Percentiles rank a stretch among this genome's conserved stretches.
Evolutionary conservation across 2,113 vertebrate species (phyloP).

Genomic region (Spheniscus mendiculus): DNA sequence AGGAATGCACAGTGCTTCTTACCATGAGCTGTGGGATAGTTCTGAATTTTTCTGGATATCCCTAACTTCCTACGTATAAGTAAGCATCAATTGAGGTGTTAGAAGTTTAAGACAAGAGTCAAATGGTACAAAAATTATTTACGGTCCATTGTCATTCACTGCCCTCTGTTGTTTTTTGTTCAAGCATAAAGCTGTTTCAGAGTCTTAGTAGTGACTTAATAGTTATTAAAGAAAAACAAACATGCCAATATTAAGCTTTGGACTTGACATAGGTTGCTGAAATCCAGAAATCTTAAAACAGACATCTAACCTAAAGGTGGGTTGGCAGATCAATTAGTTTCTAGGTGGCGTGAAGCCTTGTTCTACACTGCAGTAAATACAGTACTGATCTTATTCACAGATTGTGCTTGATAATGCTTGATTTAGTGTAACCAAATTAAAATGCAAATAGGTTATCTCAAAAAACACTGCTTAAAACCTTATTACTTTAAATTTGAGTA

Average conservation of each 20-base stretch:
- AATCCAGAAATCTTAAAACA: not conserved
- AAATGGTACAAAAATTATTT: not conserved
- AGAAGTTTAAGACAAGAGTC: not conserved
- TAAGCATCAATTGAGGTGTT: not conserved
- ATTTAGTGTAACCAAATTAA: not conserved
- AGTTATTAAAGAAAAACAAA: not conserved
- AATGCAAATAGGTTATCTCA: not conserved
- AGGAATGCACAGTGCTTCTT: not conserved
- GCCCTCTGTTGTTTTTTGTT: not conserved
- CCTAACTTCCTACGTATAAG: fast-evolving
- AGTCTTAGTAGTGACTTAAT: too few species aligned
- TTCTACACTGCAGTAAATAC: not conserved
- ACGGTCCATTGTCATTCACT: not conserved
- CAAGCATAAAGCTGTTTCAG: not conserved
- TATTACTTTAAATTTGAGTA: not conserved
- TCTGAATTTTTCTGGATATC: fast-evolving
- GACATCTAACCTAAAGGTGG: not conserved
- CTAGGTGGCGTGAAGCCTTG: not conserved
- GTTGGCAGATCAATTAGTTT: not conserved
- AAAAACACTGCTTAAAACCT: not conserved
- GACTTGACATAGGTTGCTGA: not conserved
- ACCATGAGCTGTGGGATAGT: not conserved
- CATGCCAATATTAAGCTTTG: not conserved
- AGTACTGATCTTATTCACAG: not conserved
- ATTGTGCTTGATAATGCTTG: not conserved